These are phyloP conservation scores for Brachyistius frenatus DNA, from an alignment of 2,113 vertebrate genomes.

Conservation along the genomic window DNA sequence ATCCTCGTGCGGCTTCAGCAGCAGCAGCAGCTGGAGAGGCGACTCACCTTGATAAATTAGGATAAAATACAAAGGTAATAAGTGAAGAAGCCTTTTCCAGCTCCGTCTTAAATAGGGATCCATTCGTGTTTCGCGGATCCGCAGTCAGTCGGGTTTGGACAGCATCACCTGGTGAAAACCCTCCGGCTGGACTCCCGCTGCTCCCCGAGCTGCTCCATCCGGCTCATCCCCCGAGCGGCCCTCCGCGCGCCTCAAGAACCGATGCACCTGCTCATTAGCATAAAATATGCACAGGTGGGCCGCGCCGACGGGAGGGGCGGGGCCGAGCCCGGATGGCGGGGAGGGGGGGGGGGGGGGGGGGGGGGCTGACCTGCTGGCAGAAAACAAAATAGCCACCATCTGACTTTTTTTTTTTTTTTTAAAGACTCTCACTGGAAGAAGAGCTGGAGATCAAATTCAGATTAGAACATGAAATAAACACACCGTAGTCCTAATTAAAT, in stretches of 20 bases:
- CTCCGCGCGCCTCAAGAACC: conserved; percentile 69
- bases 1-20: neutral
- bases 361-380: too few relatives aligned
- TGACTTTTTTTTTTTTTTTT: too few relatives aligned
- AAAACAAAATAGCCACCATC: too few relatives aligned
- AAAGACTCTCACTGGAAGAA: too few relatives aligned
- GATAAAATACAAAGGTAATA: conserved; percentile 70
- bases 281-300: conserved; percentile 78
- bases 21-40: neutral
- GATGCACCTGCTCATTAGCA: conserved; percentile 80
- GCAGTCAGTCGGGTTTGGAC: conserved; percentile 64
- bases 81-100: conserved; percentile 67
- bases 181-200: conserved; percentile 67
- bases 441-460: too few relatives aligned
- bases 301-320: conserved; percentile 21
- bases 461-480: too few relatives aligned
- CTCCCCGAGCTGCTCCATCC: conserved; percentile 73
- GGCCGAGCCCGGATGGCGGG: neutral
- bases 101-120: conserved; percentile 76
- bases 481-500: too few relatives aligned
- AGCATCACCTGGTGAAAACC: conserved; percentile 76
- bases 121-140: conserved; percentile 81
- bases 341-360: too few relatives aligned
- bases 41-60: conserved; percentile 84
- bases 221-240: conserved; percentile 53